Conservation (phyloP, 2,797 vertebrate genomes). For the Coilia nasus region DNA sequence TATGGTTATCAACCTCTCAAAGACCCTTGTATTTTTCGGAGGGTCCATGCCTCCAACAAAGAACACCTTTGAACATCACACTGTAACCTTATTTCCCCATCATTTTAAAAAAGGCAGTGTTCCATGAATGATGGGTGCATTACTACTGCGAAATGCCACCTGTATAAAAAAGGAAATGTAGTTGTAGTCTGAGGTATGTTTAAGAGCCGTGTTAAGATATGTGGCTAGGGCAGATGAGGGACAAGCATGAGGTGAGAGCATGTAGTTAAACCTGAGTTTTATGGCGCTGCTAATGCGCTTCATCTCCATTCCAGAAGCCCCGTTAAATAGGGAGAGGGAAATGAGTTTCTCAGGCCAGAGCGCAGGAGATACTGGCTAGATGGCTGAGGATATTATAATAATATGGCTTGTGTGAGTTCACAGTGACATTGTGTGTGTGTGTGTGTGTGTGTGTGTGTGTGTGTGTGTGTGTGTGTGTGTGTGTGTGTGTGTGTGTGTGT, state of each 20-base stretch:
- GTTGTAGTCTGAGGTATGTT: neutral
- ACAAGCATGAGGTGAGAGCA: too few species aligned
- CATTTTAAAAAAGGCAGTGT: neutral
- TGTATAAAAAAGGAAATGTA: neutral
- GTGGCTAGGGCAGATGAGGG: too few species aligned
- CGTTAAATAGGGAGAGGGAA: too few species aligned
- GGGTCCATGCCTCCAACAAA: neutral
- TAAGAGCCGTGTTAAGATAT: neutral
- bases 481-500: neutral
- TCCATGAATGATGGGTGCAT: neutral
- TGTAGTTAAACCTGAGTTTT: too few species aligned
- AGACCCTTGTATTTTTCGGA: neutral
- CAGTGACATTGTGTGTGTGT: neutral
- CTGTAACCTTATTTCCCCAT: neutral
- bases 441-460: neutral
- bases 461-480: neutral
- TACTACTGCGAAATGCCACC: neutral
- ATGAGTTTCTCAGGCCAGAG: neutral
- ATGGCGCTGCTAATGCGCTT: too few species aligned
- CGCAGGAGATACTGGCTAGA: neutral
- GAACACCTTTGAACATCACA: neutral
- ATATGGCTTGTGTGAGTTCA: constrained; percentile 15
- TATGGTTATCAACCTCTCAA: constrained; percentile 10
- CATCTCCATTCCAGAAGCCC: too few species aligned
- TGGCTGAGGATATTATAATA: constrained; percentile 14